These are phyloP conservation scores for Lasioglossum leucozonium DNA, from an alignment of 2,888 invertebrate species.

Conservation along the genomic window DNA sequence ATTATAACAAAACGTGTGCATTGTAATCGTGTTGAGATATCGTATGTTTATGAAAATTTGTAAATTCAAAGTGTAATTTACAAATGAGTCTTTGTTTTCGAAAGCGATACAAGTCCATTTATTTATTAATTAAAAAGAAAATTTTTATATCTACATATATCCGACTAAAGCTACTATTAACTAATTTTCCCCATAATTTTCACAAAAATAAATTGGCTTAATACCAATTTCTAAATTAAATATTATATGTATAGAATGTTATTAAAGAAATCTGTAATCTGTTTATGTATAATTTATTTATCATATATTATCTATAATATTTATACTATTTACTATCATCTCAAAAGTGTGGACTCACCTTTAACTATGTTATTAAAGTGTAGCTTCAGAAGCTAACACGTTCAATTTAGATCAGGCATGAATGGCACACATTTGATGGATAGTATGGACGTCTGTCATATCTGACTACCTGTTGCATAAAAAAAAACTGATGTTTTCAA, in stretches of 20 bases:
- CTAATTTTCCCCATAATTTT: too few relatives aligned
- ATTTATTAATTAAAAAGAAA: too few relatives aligned
- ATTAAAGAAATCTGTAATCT: not conserved
- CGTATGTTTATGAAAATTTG: not conserved
- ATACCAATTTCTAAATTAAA: not conserved
- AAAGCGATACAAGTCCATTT: too few relatives aligned
- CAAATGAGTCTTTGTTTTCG: too few relatives aligned
- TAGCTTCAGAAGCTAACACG: constrained; percentile 16
- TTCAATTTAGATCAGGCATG: constrained; percentile 37
- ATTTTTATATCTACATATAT: too few relatives aligned
- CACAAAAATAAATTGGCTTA: too few relatives aligned
- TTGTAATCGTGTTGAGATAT: not conserved
- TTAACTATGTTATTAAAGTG: constrained; percentile 13
- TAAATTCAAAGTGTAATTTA: not conserved
- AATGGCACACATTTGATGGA: constrained; percentile 5
- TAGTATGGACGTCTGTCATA: not conserved
- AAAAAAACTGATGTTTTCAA: not conserved
- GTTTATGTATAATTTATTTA: too few relatives aligned
- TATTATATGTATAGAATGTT: not conserved
- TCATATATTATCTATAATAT: too few relatives aligned
- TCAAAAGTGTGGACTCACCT: constrained; percentile 7
- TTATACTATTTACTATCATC: not conserved
- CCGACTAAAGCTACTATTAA: too few relatives aligned
- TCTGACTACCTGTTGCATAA: not conserved
- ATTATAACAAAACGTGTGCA: not conserved